Evolutionary conservation across 2,113 vertebrate species (phyloP), one percentile per base, ranked within the genome.

Genomic region (Boleophthalmus pectinirostris): DNA sequence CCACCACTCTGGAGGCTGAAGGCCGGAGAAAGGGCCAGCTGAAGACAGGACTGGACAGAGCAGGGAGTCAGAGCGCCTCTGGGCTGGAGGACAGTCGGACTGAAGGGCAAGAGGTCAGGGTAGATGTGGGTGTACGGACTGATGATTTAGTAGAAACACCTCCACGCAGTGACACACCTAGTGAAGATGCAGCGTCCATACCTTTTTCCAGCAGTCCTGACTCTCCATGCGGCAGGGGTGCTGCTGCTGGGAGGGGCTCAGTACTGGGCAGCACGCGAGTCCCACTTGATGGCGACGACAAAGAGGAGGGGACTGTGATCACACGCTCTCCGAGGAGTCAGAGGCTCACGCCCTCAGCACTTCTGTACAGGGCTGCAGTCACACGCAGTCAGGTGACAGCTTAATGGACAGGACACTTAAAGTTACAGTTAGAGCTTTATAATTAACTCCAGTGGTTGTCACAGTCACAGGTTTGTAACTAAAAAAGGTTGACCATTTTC

Each of bases 281-380:
- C 18, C 85, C 80, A 74, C 88, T 85, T 12, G 93, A 93, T 47
- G 92, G 88, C 66, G 92, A 95, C 75, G 93, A 96, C 80, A 93
- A 90, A 79, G 93, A 94, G 88, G 91, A 94, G 1, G 89, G 90
- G 43, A 25, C 85, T 0, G 89, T 92, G n/a, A 86, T 91, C 29
- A 92, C 91, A 0, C 91, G 93, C 38, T 89, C 93, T 6, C 91
- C 93, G 10, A 85, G 94, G 70, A 90, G 91, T 83, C 94, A 96
- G 46, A 94, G 96, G 70, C 92, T 97, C 82, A 97, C 96, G 1
- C 96, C 96, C 0, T 93, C 96, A 18, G 96, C 96, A 0, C 92
- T 96, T 83, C 93, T 97, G 58, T 97, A 98, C 92, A 93, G 97
- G 78, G 96, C 96, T 3, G 96, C 96, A 0, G 96, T 97, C 71